These are phyloP conservation scores for Semotilus atromaculatus DNA, from an alignment of 2,797 vertebrate genomes.

Conservation along the genomic window DNA sequence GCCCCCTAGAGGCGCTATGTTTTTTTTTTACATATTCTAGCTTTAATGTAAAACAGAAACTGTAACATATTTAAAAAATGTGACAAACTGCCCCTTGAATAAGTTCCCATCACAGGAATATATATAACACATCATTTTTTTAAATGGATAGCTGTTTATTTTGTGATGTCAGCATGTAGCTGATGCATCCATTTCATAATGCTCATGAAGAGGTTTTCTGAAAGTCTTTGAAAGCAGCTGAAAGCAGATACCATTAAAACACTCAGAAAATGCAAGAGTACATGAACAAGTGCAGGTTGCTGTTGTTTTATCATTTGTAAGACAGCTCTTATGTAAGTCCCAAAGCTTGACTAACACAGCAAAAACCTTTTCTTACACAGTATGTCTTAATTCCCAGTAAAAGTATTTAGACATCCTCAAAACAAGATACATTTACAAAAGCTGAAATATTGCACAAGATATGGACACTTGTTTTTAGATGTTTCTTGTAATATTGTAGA, in stretches of 20 bases:
- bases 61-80: background rate
- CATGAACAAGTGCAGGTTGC: background rate
- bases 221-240: constrained; percentile 19
- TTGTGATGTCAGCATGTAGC: background rate
- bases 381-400: background rate
- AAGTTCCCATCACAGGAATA: background rate
- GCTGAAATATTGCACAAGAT: background rate
- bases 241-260: constrained; percentile 12
- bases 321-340: background rate
- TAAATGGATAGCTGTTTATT: background rate
- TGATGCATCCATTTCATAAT: constrained; percentile 8
- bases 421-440: background rate
- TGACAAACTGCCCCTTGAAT: background rate
- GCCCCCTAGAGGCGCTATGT: too few species aligned
- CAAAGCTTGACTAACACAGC: background rate
- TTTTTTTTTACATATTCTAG: too few species aligned
- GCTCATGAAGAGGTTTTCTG: constrained; percentile 1
- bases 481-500: background rate
- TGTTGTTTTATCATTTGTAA: background rate
- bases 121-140: too few species aligned
- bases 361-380: background rate
- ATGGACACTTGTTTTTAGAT: background rate
- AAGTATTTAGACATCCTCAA: background rate
- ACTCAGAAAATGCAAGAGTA: background rate
- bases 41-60: background rate